phyloP scores from a whole-genome alignment of 2,888 invertebrate genomes.

The Drosophila flavopinicola region DNA sequence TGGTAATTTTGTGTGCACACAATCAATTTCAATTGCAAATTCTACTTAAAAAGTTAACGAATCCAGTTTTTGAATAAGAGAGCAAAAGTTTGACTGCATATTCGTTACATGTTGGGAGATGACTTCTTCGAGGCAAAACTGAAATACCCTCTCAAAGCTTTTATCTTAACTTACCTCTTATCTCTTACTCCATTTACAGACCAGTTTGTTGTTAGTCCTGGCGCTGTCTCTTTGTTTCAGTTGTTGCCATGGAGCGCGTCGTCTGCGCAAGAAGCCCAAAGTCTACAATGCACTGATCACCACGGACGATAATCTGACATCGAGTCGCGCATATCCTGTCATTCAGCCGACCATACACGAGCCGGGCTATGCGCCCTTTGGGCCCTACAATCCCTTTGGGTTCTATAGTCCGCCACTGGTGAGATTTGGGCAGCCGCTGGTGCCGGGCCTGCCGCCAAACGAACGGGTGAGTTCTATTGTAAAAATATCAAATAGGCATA shows the following conservation, averaged over 20 bases:
- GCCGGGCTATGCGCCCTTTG: slow-evolving; percentile 85
- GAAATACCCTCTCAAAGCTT: too few relatives aligned
- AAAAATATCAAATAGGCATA: neutral
- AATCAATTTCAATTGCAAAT: too few relatives aligned
- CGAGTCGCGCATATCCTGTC: slow-evolving; percentile 90
- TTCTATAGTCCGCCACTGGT: slow-evolving; percentile 79
- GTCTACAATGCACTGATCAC: slow-evolving; percentile 92
- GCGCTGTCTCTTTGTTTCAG: slow-evolving; percentile 45
- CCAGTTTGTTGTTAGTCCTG: slow-evolving; percentile 55
- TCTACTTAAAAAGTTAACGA: too few relatives aligned
- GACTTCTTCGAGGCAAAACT: too few relatives aligned
- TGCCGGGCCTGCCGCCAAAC: slow-evolving; percentile 76
- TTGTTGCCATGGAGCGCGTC: slow-evolving; percentile 51
- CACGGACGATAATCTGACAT: slow-evolving; percentile 90
- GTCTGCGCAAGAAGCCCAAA: slow-evolving; percentile 87
- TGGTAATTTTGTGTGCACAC: too few relatives aligned
- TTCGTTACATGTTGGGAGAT: too few relatives aligned
- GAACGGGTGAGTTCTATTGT: slow-evolving; percentile 65
- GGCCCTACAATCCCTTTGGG: slow-evolving; percentile 81
- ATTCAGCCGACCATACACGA: slow-evolving; percentile 90
- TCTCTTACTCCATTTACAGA: slow-evolving; percentile 49
- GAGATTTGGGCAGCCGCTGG: slow-evolving; percentile 79
- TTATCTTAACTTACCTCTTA: neutral
- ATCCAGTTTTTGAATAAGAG: too few relatives aligned
- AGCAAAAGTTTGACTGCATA: too few relatives aligned